Evolutionary conservation across 2,113 vertebrate species (phyloP).

Genomic region (Donacobius atricapilla): DNA sequence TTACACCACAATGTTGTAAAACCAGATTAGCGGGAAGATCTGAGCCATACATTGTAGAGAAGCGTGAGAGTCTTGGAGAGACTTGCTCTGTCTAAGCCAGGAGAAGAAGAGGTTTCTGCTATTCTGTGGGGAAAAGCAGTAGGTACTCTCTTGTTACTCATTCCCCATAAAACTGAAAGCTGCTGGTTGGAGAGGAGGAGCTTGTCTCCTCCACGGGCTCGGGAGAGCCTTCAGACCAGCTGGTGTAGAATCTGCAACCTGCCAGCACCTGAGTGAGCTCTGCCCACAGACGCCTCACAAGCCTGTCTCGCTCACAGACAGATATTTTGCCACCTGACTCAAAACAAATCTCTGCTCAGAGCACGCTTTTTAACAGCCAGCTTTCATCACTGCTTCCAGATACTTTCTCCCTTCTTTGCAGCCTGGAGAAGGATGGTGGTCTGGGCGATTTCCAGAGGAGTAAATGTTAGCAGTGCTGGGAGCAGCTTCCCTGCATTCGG

Average conservation of each 20-base stretch:
- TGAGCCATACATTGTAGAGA: not conserved
- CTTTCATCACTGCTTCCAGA: not conserved
- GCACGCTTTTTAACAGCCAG: conserved; percentile 8
- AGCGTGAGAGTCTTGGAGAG: not conserved
- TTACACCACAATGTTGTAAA: not conserved
- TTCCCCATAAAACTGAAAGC: not conserved
- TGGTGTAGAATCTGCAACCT: conserved; percentile 36
- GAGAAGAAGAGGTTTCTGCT: not conserved
- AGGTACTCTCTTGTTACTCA: not conserved
- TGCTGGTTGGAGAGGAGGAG: not conserved
- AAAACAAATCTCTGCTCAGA: conserved; percentile 34
- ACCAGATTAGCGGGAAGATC: not conserved
- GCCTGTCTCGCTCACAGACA: not conserved
- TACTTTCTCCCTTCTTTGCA: not conserved
- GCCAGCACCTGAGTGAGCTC: conserved; percentile 35
- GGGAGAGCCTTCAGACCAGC: not conserved
- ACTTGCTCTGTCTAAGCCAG: not conserved
- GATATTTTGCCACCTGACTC: conserved; percentile 37
- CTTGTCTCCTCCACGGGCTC: not conserved
- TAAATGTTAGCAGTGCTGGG: conserved; percentile 17
- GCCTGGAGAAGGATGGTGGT: not conserved
- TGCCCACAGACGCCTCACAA: not conserved
- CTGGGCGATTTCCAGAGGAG: not conserved
- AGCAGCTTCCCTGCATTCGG: not conserved
- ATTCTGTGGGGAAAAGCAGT: not conserved